Evolutionary conservation across 92 coral and sea anemone species (phyloP).

Genomic region (Plumapathes pennacea): DNA sequence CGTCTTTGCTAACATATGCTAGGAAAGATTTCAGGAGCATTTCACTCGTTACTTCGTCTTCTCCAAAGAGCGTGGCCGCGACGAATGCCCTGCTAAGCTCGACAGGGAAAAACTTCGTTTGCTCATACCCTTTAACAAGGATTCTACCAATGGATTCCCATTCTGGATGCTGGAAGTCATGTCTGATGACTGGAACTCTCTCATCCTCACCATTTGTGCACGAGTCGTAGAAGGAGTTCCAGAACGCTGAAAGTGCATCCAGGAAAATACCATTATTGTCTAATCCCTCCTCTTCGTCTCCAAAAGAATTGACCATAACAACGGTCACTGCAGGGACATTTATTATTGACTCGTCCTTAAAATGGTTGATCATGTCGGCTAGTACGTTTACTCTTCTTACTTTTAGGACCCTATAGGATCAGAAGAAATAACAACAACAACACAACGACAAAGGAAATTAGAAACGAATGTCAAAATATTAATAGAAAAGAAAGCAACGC

Average conservation of each 20-base stretch:
- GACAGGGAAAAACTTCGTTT: constrained; percentile 49
- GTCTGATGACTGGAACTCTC: constrained; percentile 30
- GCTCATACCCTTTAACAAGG: constrained; percentile 54
- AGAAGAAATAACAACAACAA: constrained; percentile 1
- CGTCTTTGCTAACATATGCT: constrained; percentile 51
- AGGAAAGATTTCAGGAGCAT: constrained; percentile 40
- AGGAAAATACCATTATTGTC: constrained; percentile 56
- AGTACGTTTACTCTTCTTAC: constrained; percentile 15
- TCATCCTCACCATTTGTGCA: constrained; percentile 59
- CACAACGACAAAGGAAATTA: too few species aligned
- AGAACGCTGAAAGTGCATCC: constrained; percentile 70
- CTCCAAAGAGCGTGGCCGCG: constrained; percentile 39
- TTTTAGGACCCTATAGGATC: constrained; percentile 7
- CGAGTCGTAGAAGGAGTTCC: constrained; percentile 41
- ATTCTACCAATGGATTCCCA: constrained; percentile 66
- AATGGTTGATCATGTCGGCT: constrained; percentile 22
- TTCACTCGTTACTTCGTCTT: constrained; percentile 19
- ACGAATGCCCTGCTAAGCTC: constrained; percentile 51
- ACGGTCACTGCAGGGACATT: constrained; percentile 5
- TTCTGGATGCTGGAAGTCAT: constrained; percentile 41
- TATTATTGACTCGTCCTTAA: constrained; percentile 32
- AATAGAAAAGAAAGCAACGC: too few species aligned
- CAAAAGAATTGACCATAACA: constrained; percentile 36
- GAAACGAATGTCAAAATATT: too few species aligned
- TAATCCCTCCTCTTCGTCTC: constrained; percentile 29